Base-by-base conservation (phyloP, 2,797 vertebrate species). In the Alca torda region DNA sequence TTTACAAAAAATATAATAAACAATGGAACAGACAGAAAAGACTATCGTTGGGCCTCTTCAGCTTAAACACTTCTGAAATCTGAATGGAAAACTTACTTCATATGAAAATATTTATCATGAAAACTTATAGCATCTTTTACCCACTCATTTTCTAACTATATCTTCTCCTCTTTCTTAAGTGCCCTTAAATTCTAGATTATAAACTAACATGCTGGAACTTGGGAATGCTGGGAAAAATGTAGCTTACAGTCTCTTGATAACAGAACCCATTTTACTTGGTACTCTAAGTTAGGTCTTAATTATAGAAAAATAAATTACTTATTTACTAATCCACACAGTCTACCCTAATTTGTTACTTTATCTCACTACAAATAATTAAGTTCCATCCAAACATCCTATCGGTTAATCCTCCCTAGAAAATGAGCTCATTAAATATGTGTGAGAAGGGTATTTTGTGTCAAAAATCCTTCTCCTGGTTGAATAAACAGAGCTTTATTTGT, bases 251-350 rank as follows among this genome's bases (percentile, higher is more conserved):
- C 43, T 87, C 46, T 88, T 79, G 63, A 79, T 88, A 95, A 84
- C 39, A 80, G 18, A 95, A 39, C 24, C 13, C 16, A 33, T 95
- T 26, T 93, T 88, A 60, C 56, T 72, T 83, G 48, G 35, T 84
- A 63, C 79, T 86, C 70, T 70, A 94, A 89, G 12, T 65, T 90
- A 81, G 41, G 39, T 70, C 76, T 96, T 93, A 90, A 87, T 95
- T 96, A 93, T 67, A 48, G 63, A 89, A 97, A 89, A 97, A 94
- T 85, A 90, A 91, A 96, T 96, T 89, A 70, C 68, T 95, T 95
- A 92, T 93, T 91, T 97, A 93, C 79, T 97, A 96, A 96, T 91
- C 72, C 82, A 88, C 56, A 60, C 53, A 89, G 54, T 65, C 46
- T 87, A 79, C 37, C 63, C 35, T 93, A 81, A 95, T 96, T 95